Evolutionary conservation across 2,797 vertebrate genomes (phyloP).

Genomic region (Girardinus metallicus): DNA sequence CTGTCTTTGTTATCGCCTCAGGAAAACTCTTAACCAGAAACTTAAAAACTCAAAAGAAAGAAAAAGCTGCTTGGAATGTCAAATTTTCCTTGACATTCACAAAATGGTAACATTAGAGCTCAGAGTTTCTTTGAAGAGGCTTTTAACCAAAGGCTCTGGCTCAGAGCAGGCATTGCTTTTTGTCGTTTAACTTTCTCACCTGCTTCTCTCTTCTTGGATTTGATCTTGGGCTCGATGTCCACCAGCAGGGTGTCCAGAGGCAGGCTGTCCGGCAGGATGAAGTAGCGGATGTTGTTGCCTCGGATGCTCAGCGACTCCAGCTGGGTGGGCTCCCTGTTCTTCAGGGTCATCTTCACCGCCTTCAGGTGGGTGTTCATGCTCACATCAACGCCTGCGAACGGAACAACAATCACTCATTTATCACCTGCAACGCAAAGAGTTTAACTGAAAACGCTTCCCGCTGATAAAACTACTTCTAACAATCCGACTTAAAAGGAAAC

Average conservation of each 20-base stretch:
- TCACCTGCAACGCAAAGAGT: too few relatives aligned
- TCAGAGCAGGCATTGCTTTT: background rate
- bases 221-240: conserved; percentile 97
- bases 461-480: background rate
- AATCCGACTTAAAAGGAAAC: background rate
- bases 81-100: background rate
- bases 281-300: conserved; percentile 98
- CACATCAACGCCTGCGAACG: conserved; percentile 91
- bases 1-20: background rate
- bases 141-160: background rate
- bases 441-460: background rate
- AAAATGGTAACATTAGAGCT: background rate
- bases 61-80: background rate
- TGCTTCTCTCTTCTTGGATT: conserved; percentile 98
- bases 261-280: conserved; percentile 97
- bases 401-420: background rate
- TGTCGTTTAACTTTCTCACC: conserved; percentile 69
- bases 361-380: conserved; percentile 99
- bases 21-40: background rate
- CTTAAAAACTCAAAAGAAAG: background rate
- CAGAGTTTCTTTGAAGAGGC: background rate
- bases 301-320: conserved; percentile 96
- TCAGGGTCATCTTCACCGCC: conserved; percentile 97
- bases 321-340: conserved; percentile 97
- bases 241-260: conserved; percentile 96